Evolutionary conservation across 2,113 vertebrate genomes (phyloP).

Genomic region (Lamprologus sp.): DNA sequence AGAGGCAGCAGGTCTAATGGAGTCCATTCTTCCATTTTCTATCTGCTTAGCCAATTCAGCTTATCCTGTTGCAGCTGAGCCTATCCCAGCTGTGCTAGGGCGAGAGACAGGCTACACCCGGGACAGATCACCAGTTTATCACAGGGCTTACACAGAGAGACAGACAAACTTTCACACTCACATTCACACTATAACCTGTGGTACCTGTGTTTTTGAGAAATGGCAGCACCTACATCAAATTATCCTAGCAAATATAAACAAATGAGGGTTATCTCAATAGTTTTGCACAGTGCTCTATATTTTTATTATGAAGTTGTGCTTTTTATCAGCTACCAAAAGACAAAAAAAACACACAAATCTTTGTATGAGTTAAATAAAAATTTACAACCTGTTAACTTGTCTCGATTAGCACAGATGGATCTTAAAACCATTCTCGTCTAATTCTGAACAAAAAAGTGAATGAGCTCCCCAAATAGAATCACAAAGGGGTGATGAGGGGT

Average conservation of each 20-base stretch:
- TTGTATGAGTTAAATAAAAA: neutral
- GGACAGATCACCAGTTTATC: neutral
- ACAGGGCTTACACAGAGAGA: neutral
- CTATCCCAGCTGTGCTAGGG: neutral
- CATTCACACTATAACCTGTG: neutral
- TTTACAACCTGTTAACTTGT: neutral
- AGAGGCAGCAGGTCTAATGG: neutral
- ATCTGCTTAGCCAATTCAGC: neutral
- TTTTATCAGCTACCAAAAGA: neutral
- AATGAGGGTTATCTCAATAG: neutral
- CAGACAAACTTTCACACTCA: neutral
- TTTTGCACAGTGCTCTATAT: neutral
- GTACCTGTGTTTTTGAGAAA: neutral
- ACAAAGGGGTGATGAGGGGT: neutral
- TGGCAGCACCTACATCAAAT: neutral
- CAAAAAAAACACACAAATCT: neutral
- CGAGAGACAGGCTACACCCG: neutral
- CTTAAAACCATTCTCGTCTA: neutral
- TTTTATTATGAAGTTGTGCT: neutral
- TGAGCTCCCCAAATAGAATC: neutral
- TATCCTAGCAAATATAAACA: neutral
- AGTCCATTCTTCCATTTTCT: neutral
- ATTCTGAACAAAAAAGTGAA: neutral
- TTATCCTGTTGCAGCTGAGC: neutral
- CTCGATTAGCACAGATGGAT: neutral